Evolutionary conservation across 2,113 vertebrate species (phyloP), one percentile per base, ranked within the genome.

Genomic region (Trichomycterus rosablanca): DNA sequence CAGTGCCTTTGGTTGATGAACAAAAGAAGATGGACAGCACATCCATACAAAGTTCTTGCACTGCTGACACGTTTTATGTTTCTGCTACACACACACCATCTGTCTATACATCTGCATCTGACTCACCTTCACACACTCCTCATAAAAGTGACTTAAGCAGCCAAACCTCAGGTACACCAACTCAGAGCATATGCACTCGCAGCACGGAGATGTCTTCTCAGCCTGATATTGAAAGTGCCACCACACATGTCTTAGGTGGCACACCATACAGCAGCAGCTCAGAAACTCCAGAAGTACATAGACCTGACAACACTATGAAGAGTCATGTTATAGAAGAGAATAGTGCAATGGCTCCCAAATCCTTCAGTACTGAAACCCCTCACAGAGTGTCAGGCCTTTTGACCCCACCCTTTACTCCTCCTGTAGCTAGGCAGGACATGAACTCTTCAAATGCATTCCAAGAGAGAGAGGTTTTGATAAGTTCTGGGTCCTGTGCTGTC

Each of bases 401-500:
- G 26, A 91, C 90, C 0, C 89, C 90, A 0, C 89, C 91, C 0
- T 89, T 88, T 2, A 91, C 88, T 72, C 91, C 90, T 0, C 88
- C 86, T 86, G 0, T 88, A 81, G 0, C 87, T 86, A 14, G 76
- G 67, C 12, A 72, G 77, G 0, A 88, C 67, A 86, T 6, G 84
- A 23, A 85, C 52, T 20, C 75, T 71, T 75, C 0, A 44, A 52
- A 67, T 23, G 45, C 23, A 7, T 11, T 0, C 77, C 3, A 81
- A 76, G 71, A 63, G 50, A 79, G 78, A 0, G 82, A 83, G 6
- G 3, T 71, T 0, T 74, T 82, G 44, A 16, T 74, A 32, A 68
- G 54, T 30, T 3, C 71, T 22, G 45, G 42, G 0, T 18, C 45
- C 16, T 32, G 11, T 4, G 28, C 43, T 24, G 34, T 18, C 12